Conservation (phyloP, 2,797 vertebrate species). For the Chaenodraco wilsoni region DNA sequence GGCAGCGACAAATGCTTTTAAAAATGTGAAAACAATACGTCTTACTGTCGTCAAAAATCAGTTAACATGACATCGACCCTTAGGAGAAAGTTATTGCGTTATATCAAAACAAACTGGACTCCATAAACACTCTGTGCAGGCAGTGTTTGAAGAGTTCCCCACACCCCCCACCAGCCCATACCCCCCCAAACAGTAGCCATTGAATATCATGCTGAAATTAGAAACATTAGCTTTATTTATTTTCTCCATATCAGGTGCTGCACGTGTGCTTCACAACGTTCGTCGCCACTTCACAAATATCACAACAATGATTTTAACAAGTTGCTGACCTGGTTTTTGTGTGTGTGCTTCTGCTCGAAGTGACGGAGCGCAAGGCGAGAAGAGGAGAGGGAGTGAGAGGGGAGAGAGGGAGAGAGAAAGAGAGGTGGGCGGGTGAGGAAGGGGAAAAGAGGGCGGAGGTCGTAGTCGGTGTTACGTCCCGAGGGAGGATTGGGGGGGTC, state of each 20-base stretch:
- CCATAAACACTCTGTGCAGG: constrained; percentile 28
- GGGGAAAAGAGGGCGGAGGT: constrained; percentile 43
- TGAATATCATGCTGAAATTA: constrained; percentile 41
- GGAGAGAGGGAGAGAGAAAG: constrained; percentile 34
- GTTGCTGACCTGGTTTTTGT: constrained; percentile 80
- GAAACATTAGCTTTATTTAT: constrained; percentile 50
- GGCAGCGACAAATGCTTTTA: constrained; percentile 3
- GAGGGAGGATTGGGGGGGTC: constrained; percentile 6
- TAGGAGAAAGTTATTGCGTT: constrained; percentile 18
- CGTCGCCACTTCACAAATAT: constrained; percentile 53
- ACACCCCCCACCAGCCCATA: not conserved
- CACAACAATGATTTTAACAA: constrained; percentile 77
- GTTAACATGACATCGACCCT: not conserved
- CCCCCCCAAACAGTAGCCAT: not conserved
- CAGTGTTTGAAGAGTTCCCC: constrained; percentile 18
- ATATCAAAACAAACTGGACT: not conserved
- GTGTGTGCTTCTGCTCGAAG: constrained; percentile 68
- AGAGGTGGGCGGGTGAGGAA: constrained; percentile 3
- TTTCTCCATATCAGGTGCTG: constrained; percentile 51
- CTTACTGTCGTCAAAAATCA: constrained; percentile 34
- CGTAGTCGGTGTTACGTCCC: constrained; percentile 31
- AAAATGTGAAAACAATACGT: constrained; percentile 33
- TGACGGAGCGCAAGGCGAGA: constrained; percentile 50
- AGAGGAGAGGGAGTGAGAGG: constrained; percentile 1
- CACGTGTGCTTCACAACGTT: constrained; percentile 9